A percentile compares a stretch with the other conserved stretches of the same genome.
phyloP scores from a whole-genome alignment of 30 jellyfish, hydroid and myxozoan genomes.

The Hydractinia echinata region DNA sequence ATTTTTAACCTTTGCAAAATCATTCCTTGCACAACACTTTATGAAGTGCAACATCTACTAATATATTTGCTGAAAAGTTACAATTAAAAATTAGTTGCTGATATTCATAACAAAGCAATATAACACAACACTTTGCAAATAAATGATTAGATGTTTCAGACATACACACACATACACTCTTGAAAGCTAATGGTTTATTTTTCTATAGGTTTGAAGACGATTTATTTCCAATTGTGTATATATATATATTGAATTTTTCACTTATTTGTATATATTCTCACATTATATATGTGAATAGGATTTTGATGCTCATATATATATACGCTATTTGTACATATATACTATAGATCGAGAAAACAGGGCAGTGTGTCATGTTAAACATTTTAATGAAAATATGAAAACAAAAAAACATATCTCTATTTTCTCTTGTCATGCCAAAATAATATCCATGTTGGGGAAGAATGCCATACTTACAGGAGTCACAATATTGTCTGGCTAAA shows the following conservation, averaged over 20 bases:
- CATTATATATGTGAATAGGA: conserved; percentile 16
- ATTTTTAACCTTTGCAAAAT: too few relatives aligned
- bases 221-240: background rate
- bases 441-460: too few relatives aligned
- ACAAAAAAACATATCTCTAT: background rate
- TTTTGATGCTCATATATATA: conserved; percentile 24
- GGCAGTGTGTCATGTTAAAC: conserved; percentile 19
- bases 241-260: conserved; percentile 24
- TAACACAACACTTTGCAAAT: background rate
- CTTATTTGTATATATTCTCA: conserved; percentile 30
- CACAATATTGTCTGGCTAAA: too few relatives aligned
- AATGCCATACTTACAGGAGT: too few relatives aligned
- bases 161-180: background rate
- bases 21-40: too few relatives aligned
- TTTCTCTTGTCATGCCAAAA: background rate
- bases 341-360: conserved; percentile 22
- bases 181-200: background rate
- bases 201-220: conserved; percentile 16
- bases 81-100: background rate
- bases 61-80: too few relatives aligned
- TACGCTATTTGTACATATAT: conserved; percentile 36
- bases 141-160: background rate
- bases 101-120: background rate
- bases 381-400: conserved; percentile 2
- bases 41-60: too few relatives aligned